Evolutionary conservation across 1,140 invertebrate genomes (phyloP).

Genomic region (Pentalonia nigronervosa): DNA sequence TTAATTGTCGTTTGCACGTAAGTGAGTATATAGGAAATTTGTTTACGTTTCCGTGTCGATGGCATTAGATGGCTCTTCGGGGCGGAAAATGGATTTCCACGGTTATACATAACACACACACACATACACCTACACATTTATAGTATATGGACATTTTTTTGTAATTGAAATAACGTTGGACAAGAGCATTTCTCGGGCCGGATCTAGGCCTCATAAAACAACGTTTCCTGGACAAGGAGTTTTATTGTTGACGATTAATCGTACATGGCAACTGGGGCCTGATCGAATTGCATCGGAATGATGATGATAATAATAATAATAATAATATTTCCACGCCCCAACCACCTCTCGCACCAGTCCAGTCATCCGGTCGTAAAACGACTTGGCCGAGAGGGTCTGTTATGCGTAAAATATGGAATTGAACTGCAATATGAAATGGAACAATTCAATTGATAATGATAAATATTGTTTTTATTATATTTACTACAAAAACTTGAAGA

Average conservation of each 20-base stretch:
- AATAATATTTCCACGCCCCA: slow-evolving; percentile 31
- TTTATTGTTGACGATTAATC: slow-evolving; percentile 53
- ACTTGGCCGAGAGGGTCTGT: neutral
- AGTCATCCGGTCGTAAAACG: slow-evolving; percentile 43
- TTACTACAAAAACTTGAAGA: too few species aligned
- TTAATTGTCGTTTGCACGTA: neutral
- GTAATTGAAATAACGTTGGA: slow-evolving; percentile 42
- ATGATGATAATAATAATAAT: neutral
- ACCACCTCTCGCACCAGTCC: neutral
- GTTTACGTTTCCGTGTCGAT: slow-evolving; percentile 32
- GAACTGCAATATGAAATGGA: neutral
- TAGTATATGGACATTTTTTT: neutral
- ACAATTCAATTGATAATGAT: too few species aligned
- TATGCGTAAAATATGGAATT: neutral
- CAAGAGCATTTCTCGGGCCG: slow-evolving; percentile 46
- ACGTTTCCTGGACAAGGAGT: slow-evolving; percentile 43
- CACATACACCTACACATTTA: neutral
- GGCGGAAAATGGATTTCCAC: slow-evolving; percentile 51
- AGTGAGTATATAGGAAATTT: neutral
- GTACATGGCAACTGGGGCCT: neutral
- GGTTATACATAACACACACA: neutral
- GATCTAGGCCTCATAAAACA: slow-evolving; percentile 54
- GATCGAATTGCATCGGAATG: slow-evolving; percentile 41
- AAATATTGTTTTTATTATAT: too few species aligned
- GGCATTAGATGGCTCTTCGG: slow-evolving; percentile 17